Evolutionary conservation across 1,140 invertebrate species (phyloP).

Genomic region (Globodera ellingtonae): DNA sequence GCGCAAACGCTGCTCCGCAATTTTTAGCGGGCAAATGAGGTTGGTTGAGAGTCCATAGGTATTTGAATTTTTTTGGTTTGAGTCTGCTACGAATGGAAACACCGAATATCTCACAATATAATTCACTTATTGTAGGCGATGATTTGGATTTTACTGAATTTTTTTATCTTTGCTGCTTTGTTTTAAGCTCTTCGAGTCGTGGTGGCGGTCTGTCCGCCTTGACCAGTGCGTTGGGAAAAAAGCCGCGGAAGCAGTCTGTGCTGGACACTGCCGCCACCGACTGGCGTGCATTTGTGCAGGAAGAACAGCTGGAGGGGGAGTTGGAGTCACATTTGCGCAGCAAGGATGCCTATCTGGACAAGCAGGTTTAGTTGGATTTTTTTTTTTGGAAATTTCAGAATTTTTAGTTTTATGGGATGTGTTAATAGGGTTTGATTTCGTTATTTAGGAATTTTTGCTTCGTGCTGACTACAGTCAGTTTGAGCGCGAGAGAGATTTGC

Average conservation of each 20-base stretch:
- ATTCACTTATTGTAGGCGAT: too few relatives aligned
- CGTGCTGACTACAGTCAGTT: constrained; percentile 43
- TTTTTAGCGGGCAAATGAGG: not conserved
- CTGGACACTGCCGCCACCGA: constrained; percentile 45
- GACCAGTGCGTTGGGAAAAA: constrained; percentile 17
- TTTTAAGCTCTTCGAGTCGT: too few relatives aligned
- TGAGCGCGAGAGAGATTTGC: constrained; percentile 41
- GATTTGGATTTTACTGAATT: too few relatives aligned
- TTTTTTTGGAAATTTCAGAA: not conserved
- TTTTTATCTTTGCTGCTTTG: too few relatives aligned
- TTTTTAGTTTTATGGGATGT: too few relatives aligned
- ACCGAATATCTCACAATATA: too few relatives aligned
- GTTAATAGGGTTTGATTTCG: not conserved
- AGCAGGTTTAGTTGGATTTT: constrained; percentile 22
- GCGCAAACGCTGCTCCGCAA: constrained; percentile 8
- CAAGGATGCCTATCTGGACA: constrained; percentile 48
- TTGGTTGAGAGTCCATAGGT: not conserved
- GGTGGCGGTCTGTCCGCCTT: constrained; percentile 6
- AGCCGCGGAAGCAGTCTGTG: constrained; percentile 40
- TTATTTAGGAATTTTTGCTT: constrained; percentile 38
- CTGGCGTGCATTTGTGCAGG: constrained; percentile 48
- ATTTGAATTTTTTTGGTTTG: too few relatives aligned
- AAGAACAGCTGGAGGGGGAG: constrained; percentile 46
- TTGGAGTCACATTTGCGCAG: constrained; percentile 38
- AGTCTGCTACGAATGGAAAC: too few relatives aligned